Evolutionary conservation across 2,888 invertebrate genomes (phyloP).

Genomic region (Hydrotaea cyrtoneurina): DNA sequence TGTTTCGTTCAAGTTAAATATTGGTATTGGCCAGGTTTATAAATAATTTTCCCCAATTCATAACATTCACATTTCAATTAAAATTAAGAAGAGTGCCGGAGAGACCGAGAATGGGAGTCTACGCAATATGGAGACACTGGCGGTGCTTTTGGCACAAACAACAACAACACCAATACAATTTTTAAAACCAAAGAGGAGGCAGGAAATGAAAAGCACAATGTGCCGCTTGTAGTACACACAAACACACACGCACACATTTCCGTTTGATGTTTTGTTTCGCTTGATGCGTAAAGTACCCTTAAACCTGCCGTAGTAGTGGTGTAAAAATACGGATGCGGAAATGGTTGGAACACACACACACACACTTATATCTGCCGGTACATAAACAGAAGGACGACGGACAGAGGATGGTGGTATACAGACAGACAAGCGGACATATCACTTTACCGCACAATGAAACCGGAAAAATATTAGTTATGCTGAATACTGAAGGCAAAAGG

Average conservation of each 20-base stretch:
- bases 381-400: background rate
- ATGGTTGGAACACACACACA: background rate
- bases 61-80: slow-evolving; percentile 16
- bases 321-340: slow-evolving; percentile 13
- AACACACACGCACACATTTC: too few relatives aligned
- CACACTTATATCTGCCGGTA: background rate
- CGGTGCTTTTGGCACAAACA: background rate
- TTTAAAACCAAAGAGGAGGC: background rate
- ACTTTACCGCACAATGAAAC: slow-evolving; percentile 29
- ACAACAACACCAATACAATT: background rate
- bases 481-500: slow-evolving; percentile 29
- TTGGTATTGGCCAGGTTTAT: background rate
- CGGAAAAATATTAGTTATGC: slow-evolving; percentile 36
- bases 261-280: slow-evolving; percentile 19
- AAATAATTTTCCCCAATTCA: background rate
- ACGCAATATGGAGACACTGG: background rate
- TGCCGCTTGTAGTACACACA: slow-evolving; percentile 3
- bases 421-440: slow-evolving; percentile 35
- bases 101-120: background rate
- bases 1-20: too few relatives aligned
- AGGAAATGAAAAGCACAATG: slow-evolving; percentile 29
- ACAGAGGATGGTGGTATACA: background rate
- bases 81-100: background rate
- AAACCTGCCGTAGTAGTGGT: background rate
- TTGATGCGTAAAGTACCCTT: slow-evolving; percentile 27